Evolutionary conservation across 2,797 vertebrate species (phyloP).

Genomic region (Merluccius polli): DNA sequence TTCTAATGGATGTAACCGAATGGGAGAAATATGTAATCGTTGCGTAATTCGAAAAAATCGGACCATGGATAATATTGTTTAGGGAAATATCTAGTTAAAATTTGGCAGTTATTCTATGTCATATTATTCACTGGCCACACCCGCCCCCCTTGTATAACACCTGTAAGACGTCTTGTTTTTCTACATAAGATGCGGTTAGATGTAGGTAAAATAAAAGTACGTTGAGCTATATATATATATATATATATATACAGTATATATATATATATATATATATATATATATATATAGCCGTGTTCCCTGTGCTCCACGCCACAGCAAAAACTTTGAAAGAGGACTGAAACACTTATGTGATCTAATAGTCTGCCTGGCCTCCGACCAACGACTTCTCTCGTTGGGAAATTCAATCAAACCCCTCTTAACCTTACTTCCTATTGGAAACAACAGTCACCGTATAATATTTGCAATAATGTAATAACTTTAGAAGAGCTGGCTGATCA

Average conservation of each 20-base stretch:
- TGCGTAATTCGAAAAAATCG: neutral
- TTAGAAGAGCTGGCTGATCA: neutral
- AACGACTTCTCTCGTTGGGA: no score
- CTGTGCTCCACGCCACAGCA: no score
- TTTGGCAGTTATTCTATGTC: neutral
- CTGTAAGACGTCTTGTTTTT: no score
- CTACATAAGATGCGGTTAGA: neutral
- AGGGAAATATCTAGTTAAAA: neutral
- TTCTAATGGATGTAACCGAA: neutral
- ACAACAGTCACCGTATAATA: no score
- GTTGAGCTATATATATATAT: neutral
- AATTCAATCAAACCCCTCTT: no score
- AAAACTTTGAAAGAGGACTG: no score
- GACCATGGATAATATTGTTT: neutral
- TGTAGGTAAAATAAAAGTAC: neutral
- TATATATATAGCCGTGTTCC: neutral
- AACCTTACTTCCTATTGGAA: neutral
- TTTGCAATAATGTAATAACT: no score
- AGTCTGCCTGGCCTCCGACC: no score
- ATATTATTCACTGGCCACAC: neutral
- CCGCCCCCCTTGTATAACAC: no score
- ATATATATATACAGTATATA: neutral
- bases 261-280: neutral
- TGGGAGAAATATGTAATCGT: neutral
- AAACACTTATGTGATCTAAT: no score